A percentile compares a stretch with the other conserved stretches of the same genome.
Evolutionary conservation across 2,113 vertebrate genomes (phyloP).

Genomic region (Oreochromis spilurus): DNA sequence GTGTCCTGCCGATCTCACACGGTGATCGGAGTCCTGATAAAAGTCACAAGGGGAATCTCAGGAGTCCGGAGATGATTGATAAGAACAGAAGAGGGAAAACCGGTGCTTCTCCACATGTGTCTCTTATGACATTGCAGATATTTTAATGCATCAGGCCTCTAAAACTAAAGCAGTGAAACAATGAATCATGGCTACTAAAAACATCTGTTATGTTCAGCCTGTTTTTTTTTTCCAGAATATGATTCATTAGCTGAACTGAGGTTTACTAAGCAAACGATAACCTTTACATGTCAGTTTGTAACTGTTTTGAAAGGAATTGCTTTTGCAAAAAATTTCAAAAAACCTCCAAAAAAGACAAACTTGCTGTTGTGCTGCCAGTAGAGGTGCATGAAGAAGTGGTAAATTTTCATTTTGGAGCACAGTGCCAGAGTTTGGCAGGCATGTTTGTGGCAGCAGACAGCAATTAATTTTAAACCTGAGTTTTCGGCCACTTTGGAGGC

Average conservation of each 20-base stretch:
- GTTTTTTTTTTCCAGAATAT: background rate
- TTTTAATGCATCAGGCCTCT: background rate
- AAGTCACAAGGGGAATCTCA: background rate
- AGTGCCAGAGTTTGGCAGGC: background rate
- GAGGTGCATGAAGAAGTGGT: background rate
- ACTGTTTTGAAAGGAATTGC: background rate
- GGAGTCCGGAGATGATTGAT: background rate
- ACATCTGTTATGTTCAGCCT: background rate
- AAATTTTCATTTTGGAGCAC: background rate
- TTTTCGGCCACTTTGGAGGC: background rate
- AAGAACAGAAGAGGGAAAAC: background rate
- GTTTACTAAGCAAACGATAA: background rate
- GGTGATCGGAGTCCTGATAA: accelerated
- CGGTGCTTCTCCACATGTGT: background rate
- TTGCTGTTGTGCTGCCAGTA: background rate
- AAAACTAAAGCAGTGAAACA: background rate
- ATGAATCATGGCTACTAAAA: background rate
- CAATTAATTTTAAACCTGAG: background rate
- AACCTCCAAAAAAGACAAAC: background rate
- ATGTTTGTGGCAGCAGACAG: background rate
- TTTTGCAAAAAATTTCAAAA: background rate
- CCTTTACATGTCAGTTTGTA: background rate
- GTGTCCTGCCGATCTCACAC: background rate
- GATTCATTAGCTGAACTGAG: background rate
- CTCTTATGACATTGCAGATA: background rate